Percentiles rank a stretch among this genome's conserved stretches.
Evolutionary conservation across 2,888 invertebrate species (phyloP).

Genomic region (Spisula solida): DNA sequence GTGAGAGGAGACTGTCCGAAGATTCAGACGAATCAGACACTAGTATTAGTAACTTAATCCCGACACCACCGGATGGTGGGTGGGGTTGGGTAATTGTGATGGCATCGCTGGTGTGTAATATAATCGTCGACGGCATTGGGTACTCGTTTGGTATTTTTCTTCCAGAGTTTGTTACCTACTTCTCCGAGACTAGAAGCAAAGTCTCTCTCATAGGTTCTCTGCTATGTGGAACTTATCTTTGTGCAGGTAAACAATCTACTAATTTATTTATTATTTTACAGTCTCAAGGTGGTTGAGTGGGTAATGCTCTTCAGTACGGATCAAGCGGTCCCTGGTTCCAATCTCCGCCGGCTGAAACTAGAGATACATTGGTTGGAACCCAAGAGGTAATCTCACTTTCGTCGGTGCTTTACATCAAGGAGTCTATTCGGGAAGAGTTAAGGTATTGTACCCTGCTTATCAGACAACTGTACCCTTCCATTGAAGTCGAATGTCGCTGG

Average conservation of each 20-base stretch:
- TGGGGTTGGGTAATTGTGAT: slow-evolving; percentile 97
- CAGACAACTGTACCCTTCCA: too few species aligned
- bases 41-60: slow-evolving; percentile 82
- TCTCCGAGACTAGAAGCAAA: slow-evolving; percentile 92
- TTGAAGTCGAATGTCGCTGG: too few species aligned
- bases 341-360: too few species aligned
- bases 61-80: slow-evolving; percentile 90
- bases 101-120: slow-evolving; percentile 97
- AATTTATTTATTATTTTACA: too few species aligned
- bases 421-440: too few species aligned
- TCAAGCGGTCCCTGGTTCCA: too few species aligned
- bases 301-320: too few species aligned
- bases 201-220: slow-evolving; percentile 96
- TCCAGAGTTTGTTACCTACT: slow-evolving; percentile 90
- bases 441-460: too few species aligned
- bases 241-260: slow-evolving; percentile 93
- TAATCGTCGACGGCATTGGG: slow-evolving; percentile 97
- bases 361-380: too few species aligned
- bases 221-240: slow-evolving; percentile 96
- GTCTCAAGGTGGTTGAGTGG: too few species aligned
- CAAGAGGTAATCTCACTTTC: too few species aligned
- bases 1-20: slow-evolving; percentile 16
- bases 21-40: slow-evolving; percentile 78
- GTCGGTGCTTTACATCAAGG: too few species aligned
- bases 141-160: slow-evolving; percentile 95